These are phyloP conservation scores for Kryptolebias marmoratus DNA, from an alignment of 2,113 vertebrate genomes.

Conservation along the genomic window DNA sequence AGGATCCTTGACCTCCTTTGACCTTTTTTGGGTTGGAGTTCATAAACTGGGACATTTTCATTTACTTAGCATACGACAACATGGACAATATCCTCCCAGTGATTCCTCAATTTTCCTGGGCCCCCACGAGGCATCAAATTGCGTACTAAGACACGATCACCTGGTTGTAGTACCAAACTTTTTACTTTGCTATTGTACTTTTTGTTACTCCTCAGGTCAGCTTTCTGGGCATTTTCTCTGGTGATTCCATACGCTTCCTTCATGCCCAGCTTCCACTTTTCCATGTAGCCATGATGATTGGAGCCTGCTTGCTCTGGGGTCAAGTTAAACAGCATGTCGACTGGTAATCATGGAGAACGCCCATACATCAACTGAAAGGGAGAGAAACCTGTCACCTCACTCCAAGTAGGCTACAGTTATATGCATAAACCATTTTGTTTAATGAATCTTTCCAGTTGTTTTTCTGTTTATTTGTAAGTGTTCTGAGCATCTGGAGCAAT, in stretches of 20 bases:
- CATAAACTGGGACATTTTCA: conserved; percentile 14
- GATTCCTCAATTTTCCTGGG: conserved; percentile 11
- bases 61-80: not conserved
- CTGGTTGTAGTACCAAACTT: not conserved
- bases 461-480: conserved; percentile 1
- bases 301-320: not conserved
- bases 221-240: not conserved
- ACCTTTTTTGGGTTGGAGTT: not conserved
- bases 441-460: not conserved
- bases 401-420: not conserved
- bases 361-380: not conserved
- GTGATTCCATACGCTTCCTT: not conserved
- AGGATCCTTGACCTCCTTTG: conserved; percentile 2
- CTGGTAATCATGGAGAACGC: not conserved
- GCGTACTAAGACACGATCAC: not conserved
- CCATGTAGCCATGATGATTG: not conserved
- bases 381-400: not conserved
- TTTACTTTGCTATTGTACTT: not conserved
- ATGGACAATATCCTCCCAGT: conserved; percentile 35
- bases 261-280: not conserved
- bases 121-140: conserved; percentile 8
- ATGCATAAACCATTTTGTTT: conserved; percentile 7
- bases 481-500: not conserved
- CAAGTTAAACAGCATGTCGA: conserved; percentile 1
- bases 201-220: not conserved